Evolutionary conservation across 2,113 vertebrate genomes (phyloP).

Genomic region (Siniperca chuatsi): DNA sequence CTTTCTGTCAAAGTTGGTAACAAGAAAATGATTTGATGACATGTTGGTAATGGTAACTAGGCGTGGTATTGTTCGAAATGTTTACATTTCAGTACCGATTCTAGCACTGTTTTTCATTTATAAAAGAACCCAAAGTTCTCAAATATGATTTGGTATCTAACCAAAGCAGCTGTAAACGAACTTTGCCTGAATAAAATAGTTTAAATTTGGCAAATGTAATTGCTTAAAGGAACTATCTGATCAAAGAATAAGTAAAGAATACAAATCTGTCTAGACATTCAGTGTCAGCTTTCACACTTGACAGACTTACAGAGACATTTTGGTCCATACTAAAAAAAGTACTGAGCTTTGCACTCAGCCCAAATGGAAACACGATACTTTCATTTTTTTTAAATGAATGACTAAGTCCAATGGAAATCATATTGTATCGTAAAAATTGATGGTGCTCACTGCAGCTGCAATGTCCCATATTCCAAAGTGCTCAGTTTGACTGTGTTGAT

Average conservation of each 20-base stretch:
- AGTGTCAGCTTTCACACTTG: neutral
- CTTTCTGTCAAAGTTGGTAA: neutral
- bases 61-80: neutral
- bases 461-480: neutral
- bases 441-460: neutral
- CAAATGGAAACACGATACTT: neutral
- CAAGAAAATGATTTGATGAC: neutral
- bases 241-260: neutral
- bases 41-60: neutral
- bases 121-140: neutral
- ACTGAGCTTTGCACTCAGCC: neutral
- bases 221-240: neutral
- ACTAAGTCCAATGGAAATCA: conserved; percentile 24
- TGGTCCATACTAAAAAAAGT: neutral
- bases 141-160: neutral
- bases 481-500: neutral
- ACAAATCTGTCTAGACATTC: too few species aligned
- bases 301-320: neutral
- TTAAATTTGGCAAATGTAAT: neutral
- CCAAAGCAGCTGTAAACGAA: neutral
- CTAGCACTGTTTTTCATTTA: too few species aligned
- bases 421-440: conserved; percentile 6
- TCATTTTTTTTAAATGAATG: neutral
- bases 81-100: neutral
- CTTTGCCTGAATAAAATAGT: neutral